These are phyloP conservation scores for Thelaira solivaga DNA, from an alignment of 2,888 invertebrate genomes.

Conservation along the genomic window DNA sequence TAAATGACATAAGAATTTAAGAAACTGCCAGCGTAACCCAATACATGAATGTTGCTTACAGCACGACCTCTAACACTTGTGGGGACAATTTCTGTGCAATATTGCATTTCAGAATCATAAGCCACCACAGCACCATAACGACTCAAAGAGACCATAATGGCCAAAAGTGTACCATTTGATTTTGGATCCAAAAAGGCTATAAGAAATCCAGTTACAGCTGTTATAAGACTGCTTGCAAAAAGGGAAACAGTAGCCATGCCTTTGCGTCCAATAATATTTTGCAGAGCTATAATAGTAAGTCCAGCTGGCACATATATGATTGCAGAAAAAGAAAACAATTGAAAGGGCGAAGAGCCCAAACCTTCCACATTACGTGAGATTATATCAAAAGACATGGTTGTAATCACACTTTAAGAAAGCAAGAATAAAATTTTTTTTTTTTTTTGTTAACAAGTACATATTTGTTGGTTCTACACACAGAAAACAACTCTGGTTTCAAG, in stretches of 20 bases:
- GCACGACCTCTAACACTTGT: constrained; percentile 81
- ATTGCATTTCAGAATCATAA: constrained; percentile 82
- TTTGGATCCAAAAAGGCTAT: constrained; percentile 73
- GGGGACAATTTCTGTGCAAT: constrained; percentile 82
- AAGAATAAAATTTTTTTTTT: not conserved
- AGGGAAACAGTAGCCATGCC: constrained; percentile 79
- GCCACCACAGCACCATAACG: constrained; percentile 80
- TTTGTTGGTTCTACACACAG: too few relatives aligned
- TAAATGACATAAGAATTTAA: constrained; percentile 80
- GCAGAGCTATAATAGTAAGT: constrained; percentile 71
- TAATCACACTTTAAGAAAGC: constrained; percentile 77
- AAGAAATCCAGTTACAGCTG: constrained; percentile 77
- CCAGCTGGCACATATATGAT: constrained; percentile 79
- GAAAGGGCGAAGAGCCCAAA: constrained; percentile 79
- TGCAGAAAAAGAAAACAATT: constrained; percentile 79
- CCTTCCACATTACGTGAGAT: constrained; percentile 80
- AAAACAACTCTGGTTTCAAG: too few relatives aligned
- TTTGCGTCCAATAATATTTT: constrained; percentile 77
- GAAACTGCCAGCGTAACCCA: constrained; percentile 80
- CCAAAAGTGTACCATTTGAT: constrained; percentile 75
- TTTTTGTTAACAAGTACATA: not conserved
- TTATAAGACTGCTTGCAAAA: constrained; percentile 78
- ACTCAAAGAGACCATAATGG: constrained; percentile 78
- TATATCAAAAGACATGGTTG: constrained; percentile 80
- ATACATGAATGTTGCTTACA: constrained; percentile 80